These are phyloP conservation scores for Ficedula albicollis DNA, from an alignment of 2,797 vertebrate species.

Conservation along the genomic window DNA sequence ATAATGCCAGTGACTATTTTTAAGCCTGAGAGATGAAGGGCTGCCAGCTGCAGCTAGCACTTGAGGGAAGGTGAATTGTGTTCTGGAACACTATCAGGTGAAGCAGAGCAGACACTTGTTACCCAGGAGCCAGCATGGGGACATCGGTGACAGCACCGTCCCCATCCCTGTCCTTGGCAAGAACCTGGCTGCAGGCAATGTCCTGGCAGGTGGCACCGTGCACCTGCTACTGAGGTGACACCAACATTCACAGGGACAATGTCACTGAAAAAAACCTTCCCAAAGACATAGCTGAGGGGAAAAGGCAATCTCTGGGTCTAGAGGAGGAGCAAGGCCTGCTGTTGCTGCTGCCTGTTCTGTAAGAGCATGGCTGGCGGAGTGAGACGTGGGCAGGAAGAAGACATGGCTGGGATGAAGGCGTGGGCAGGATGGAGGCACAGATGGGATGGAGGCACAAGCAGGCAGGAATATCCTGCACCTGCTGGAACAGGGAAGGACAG, in stretches of 20 bases:
- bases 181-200: not conserved
- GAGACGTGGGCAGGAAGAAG: too few species aligned
- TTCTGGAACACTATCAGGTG: not conserved
- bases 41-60: slow-evolving; percentile 12
- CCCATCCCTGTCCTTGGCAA: not conserved
- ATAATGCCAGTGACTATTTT: slow-evolving; percentile 39
- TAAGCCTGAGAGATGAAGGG: slow-evolving; percentile 34
- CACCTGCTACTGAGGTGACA: not conserved
- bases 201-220: accelerated
- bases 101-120: not conserved
- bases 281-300: not conserved
- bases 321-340: not conserved
- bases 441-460: accelerated
- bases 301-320: not conserved
- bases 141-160: not conserved
- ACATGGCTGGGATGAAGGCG: too few species aligned
- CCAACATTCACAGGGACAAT: not conserved
- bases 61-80: not conserved
- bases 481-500: not conserved
- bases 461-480: not conserved
- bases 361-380: too few species aligned
- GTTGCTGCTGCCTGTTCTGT: too few species aligned
- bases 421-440: too few species aligned
- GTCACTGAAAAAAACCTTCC: not conserved
- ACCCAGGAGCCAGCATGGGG: not conserved